Conservation (phyloP, 2,888 invertebrate genomes). For the Strigamia crassipes region DNA sequence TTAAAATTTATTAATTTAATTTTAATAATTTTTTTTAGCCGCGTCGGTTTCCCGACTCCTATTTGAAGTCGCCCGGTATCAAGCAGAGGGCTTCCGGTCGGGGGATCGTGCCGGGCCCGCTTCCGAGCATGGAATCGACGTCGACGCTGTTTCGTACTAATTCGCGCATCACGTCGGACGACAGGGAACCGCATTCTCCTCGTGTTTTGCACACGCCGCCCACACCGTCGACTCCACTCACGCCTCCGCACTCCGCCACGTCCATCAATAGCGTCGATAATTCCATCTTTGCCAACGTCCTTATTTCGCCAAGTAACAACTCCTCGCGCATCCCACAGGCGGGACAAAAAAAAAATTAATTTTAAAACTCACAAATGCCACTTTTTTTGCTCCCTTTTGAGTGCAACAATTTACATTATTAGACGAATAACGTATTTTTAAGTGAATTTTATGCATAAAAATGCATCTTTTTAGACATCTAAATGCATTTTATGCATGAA, state of each 20-base stretch:
- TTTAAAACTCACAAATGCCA: too few species aligned
- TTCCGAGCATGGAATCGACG: conserved; percentile 56
- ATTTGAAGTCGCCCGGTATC: conserved; percentile 85
- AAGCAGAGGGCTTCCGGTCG: conserved; percentile 69
- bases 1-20: not conserved
- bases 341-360: too few species aligned
- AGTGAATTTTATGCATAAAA: too few species aligned
- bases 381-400: too few species aligned
- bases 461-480: too few species aligned
- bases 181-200: conserved; percentile 57
- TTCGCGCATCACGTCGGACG: conserved; percentile 55
- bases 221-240: conserved; percentile 61
- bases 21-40: conserved; percentile 63
- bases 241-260: conserved; percentile 55
- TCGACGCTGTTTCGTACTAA: conserved; percentile 49
- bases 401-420: too few species aligned
- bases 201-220: conserved; percentile 55
- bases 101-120: conserved; percentile 61
- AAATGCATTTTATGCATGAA: too few species aligned
- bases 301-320: conserved; percentile 55
- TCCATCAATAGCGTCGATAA: conserved; percentile 58
- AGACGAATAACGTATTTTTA: too few species aligned
- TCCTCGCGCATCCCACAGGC: too few species aligned
- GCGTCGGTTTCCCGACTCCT: conserved; percentile 81
- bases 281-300: conserved; percentile 62